Evolutionary conservation across 30 jellyfish, hydroid and myxozoan genomes (phyloP).

Genomic region (Nemopilema nomurai): DNA sequence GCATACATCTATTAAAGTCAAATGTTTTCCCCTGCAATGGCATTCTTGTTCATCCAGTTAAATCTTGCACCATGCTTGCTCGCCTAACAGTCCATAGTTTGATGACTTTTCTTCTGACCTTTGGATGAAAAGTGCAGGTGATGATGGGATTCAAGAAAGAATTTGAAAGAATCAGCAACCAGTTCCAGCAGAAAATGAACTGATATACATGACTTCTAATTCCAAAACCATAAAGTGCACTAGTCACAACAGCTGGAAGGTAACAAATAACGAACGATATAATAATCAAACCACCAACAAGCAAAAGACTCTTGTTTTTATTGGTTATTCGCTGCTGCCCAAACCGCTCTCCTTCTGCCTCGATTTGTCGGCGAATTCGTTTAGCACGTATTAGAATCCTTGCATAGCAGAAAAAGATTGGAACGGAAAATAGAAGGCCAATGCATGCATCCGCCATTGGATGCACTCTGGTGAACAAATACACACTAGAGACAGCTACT

Average conservation of each 20-base stretch:
- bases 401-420: neutral
- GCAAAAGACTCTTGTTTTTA: neutral
- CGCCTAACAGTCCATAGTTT: neutral
- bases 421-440: neutral
- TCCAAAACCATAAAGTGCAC: neutral
- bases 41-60: neutral
- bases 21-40: neutral
- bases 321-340: neutral
- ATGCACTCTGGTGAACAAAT: neutral
- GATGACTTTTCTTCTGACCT: slow-evolving; percentile 1
- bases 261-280: neutral
- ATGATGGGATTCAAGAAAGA: neutral
- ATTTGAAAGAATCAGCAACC: neutral
- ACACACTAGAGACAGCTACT: neutral
- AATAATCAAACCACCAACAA: neutral
- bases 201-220: neutral
- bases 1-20: too few relatives aligned
- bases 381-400: neutral
- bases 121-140: neutral
- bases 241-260: neutral
- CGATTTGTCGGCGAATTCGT: neutral
- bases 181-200: neutral
- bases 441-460: neutral
- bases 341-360: neutral
- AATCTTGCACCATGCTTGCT: neutral